Evolutionary conservation across 2,888 invertebrate species (phyloP).

Genomic region (Kuschelorhynchus macadamiae): DNA sequence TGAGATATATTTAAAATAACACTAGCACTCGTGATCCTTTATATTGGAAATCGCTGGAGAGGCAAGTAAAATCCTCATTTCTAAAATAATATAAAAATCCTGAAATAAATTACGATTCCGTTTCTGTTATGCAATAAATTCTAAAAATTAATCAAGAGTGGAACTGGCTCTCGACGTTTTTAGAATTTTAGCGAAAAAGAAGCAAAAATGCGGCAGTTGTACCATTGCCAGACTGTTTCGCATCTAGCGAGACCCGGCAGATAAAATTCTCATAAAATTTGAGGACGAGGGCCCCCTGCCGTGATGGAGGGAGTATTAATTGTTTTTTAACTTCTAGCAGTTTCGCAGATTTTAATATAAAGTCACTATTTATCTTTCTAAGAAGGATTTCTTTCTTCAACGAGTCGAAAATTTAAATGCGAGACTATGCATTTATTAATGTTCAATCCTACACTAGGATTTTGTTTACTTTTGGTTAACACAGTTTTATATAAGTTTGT

Average conservation of each 20-base stretch:
- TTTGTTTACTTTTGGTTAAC: too few species aligned
- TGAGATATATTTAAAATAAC: too few species aligned
- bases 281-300: constrained; percentile 33
- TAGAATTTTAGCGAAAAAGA: constrained; percentile 60
- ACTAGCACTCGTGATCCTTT: too few species aligned
- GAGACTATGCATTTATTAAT: too few species aligned
- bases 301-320: constrained; percentile 40
- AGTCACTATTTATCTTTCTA: constrained; percentile 42
- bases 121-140: constrained; percentile 63
- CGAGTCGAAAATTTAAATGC: background rate
- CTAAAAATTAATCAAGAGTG: constrained; percentile 63
- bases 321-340: constrained; percentile 47
- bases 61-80: constrained; percentile 24
- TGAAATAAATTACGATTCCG: constrained; percentile 60
- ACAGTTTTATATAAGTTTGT: too few species aligned
- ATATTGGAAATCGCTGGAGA: too few species aligned
- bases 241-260: constrained; percentile 33
- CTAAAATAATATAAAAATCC: constrained; percentile 47
- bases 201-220: constrained; percentile 59
- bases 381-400: background rate
- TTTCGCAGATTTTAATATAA: constrained; percentile 45
- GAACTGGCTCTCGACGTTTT: constrained; percentile 57
- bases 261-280: constrained; percentile 49
- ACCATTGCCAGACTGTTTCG: constrained; percentile 59
- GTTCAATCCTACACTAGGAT: too few species aligned